These are phyloP conservation scores for Penaeus monodon DNA, from an alignment of 2,888 invertebrate species.

Conservation along the genomic window DNA sequence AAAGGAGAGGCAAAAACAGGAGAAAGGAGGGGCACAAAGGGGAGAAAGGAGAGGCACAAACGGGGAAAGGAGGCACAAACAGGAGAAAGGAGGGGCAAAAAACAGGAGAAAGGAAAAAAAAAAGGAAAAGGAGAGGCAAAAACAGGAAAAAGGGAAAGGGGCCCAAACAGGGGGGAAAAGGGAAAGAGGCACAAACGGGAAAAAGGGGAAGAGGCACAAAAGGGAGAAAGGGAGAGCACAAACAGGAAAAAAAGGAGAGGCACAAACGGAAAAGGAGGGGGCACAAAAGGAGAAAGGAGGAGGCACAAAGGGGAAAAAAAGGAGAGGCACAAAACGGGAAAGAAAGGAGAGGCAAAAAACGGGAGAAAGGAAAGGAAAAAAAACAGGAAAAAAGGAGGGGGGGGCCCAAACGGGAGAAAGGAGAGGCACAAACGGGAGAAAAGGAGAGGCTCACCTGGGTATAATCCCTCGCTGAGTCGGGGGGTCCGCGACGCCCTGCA, in stretches of 20 bases:
- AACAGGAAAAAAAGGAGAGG: conserved; percentile 10
- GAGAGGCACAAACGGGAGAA: too few species aligned
- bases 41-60: too few species aligned
- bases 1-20: too few species aligned
- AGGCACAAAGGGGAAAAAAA: too few species aligned
- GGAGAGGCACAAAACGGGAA: too few species aligned
- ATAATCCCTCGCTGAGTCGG: conserved; percentile 71
- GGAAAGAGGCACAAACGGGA: neutral
- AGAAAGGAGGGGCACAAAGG: too few species aligned
- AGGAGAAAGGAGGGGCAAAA: too few species aligned
- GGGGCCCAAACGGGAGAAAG: neutral
- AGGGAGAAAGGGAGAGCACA: conserved; percentile 19
- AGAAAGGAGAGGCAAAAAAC: neutral
- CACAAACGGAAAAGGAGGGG: neutral
- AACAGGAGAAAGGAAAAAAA: too few species aligned
- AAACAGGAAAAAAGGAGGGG: neutral
- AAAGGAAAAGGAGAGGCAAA: too few species aligned
- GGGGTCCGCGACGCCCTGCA: conserved; percentile 80
- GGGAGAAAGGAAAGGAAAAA: neutral
- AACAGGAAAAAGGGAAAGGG: too few species aligned
- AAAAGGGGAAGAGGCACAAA: neutral
- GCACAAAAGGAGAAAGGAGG: too few species aligned
- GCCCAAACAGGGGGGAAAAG: neutral
- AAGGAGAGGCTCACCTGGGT: conserved; percentile 68
- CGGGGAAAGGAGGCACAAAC: too few species aligned